Conservation (phyloP, 2,797 vertebrate species). For the Cryptoblepharus egeriae region DNA sequence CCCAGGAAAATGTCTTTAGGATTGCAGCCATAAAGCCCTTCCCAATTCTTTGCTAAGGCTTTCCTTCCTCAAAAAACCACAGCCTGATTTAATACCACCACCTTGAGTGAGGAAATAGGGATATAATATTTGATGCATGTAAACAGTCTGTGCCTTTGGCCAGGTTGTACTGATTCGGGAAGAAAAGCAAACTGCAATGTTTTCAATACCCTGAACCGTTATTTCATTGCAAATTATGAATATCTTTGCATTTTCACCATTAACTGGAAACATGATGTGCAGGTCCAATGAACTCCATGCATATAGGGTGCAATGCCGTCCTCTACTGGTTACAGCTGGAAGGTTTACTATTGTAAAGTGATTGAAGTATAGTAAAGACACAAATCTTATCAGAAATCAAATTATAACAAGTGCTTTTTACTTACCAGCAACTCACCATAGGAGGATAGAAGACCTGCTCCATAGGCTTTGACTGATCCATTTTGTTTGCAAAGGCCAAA, state of each 20-base stretch:
- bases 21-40: too few species aligned
- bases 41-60: neutral
- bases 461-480: conserved; percentile 81
- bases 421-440: conserved; percentile 85
- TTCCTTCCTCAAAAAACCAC: neutral
- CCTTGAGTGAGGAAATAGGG: neutral
- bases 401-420: neutral
- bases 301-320: neutral
- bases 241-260: neutral
- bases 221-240: neutral
- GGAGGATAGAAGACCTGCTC: conserved; percentile 84
- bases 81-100: neutral
- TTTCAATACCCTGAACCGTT: neutral
- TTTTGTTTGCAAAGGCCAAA: conserved; percentile 88
- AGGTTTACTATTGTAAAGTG: neutral
- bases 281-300: neutral
- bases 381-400: neutral
- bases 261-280: neutral
- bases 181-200: neutral
- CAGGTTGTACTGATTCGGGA: neutral
- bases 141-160: neutral
- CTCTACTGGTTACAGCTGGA: neutral
- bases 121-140: neutral
- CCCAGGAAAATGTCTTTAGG: too few species aligned
- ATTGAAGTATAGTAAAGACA: too few species aligned